Base-by-base conservation (phyloP, 2,888 invertebrate species). In the Labia minor region DNA sequence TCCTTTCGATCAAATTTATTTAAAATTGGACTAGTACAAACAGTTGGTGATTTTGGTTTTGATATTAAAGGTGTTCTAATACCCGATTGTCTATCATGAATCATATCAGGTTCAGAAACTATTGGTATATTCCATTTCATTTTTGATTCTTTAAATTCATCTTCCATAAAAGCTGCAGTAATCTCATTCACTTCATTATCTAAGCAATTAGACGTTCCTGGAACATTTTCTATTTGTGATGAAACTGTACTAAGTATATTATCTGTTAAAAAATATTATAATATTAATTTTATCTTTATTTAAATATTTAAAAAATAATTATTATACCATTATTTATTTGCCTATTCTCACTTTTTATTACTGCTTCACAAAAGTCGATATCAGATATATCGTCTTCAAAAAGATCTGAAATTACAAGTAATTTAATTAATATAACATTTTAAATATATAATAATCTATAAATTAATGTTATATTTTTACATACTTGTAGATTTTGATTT, bases 171-270 rank as follows among this genome's bases (percentile, higher is more conserved):
- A 4, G 78, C 78, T 33, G 72, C 74, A 14, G 75, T 73, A 69
- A 75, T 76, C 20, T 76, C 77, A 16, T 72, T 69, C 19, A 78
- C 73, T 73, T 79, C 78, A 68, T 75, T 72, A 3, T 73, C 73
- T 37, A 74, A 65, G 3, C 6, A 49, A 26, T 26, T 26, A 26
- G 26, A 3, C 3, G 8, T 26, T 26, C 26, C 26, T n/a, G 49
- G 3, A 16, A 14, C 6, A 49, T 49, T 16, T n/a, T 26, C 8
- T 14, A 49, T 49, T 49, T 16, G 49, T 8, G 49, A 49, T 8
- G 49, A 3, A 8, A 49, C 2, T 3, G 49, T 4, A 10, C 6
- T 26, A 6, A 6, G 26, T 26, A 6, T 8, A 26, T 26, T 26
- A 26, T 26, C 26, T 26, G 26, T 8, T 3, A 26, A 26, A 26